Evolutionary conservation across 2,113 vertebrate species (phyloP), one percentile per base, ranked within the genome.

Genomic region (Cheirogaleus medius): DNA sequence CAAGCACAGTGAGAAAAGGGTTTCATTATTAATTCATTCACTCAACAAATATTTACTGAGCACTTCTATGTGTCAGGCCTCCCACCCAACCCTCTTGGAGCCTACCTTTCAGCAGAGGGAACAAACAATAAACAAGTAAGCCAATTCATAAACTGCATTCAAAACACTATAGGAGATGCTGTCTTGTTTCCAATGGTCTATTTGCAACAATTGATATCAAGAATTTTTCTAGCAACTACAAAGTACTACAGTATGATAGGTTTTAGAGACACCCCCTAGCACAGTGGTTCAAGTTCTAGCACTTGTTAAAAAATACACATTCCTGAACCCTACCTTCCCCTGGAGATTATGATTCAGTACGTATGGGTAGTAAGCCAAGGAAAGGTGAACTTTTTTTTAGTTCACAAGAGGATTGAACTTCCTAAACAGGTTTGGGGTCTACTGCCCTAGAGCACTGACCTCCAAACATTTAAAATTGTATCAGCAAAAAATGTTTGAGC

Each of bases 211-310:
- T 0, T 29, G 25, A 20, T 42, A 85, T n/a, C 44, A 94, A 37
- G 2, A 64, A 66, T 94, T 73, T 60, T 78, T 77, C 95, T 13
- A 92, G 82, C 34, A 92, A 86, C 47, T 83, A 44, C 25, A 98
- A 90, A 87, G 29, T 56, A 69, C 8, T 63, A 37, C 20, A 83
- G 11, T 52, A 37, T 76, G 32, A 86, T 23, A 47, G 56, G 17
- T 86, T 96, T 91, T 20, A 78, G 60, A 52, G 25, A 73, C 7
- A 81, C 58, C 68, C 14, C n/a, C 11, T 80, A 44, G 64, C 6
- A 37, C 23, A 84, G 21, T 71, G n/a, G 58, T 82, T 92, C 34
- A 77, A 87, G 64, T 83, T 58, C n/a, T 88, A 18, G 44, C 7
- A 11, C 37, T 78, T 90, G 4, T 78, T 89, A 10, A 89, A 95